phyloP scores from a whole-genome alignment of 2,113 vertebrate species.

The Macroglossus sobrinus region DNA sequence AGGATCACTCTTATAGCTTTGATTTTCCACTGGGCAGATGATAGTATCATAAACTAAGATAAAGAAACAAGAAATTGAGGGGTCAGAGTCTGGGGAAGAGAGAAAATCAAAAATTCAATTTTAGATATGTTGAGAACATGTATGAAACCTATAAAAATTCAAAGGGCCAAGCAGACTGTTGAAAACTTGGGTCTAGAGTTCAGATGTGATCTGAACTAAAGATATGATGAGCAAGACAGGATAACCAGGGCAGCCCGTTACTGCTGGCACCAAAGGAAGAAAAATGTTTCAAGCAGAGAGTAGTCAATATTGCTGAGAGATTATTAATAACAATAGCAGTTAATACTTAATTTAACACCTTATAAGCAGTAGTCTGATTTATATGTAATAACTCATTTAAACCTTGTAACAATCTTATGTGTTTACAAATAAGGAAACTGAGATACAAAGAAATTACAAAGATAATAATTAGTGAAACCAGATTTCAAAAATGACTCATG shows the following conservation, averaged over 20 bases:
- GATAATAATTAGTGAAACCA: neutral
- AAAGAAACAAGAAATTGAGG: neutral
- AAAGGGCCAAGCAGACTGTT: neutral
- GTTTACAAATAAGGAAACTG: neutral
- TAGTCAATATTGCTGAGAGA: neutral
- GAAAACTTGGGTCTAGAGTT: neutral
- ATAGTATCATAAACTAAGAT: neutral
- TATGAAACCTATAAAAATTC: neutral
- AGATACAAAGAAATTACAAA: slow-evolving; percentile 4
- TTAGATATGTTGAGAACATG: neutral
- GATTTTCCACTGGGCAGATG: neutral
- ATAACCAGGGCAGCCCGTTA: neutral
- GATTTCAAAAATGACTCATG: neutral
- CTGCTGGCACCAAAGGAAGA: neutral
- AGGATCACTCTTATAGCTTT: neutral
- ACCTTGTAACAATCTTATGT: neutral
- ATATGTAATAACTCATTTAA: neutral
- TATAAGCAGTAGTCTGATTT: neutral
- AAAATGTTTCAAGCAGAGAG: neutral
- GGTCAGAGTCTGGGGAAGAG: neutral
- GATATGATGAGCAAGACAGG: neutral
- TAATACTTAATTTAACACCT: neutral
- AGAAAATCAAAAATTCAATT: neutral
- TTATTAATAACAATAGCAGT: neutral
- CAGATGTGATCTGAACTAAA: neutral